Conservation (phyloP, 2,797 vertebrate species). For the Pangasius krempfi region DNA sequence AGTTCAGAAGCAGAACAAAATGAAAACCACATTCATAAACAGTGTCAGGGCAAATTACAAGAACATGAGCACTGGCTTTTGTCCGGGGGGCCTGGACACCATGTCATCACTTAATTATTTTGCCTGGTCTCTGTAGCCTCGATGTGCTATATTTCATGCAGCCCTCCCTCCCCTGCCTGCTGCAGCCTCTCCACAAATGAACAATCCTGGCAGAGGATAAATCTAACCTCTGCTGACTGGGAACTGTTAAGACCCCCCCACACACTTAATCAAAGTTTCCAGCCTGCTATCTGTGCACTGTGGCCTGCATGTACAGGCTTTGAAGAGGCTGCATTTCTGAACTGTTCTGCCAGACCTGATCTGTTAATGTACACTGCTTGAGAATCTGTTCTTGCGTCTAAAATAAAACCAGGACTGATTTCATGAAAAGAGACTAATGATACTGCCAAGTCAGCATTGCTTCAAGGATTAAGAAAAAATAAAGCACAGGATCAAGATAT, state of each 20-base stretch:
- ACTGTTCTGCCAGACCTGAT: conserved; percentile 2
- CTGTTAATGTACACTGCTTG: background rate
- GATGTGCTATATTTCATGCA: conserved; percentile 40
- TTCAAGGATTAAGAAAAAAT: conserved; percentile 20
- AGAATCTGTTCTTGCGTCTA: background rate
- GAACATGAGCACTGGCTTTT: conserved; percentile 16
- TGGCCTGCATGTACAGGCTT: conserved; percentile 31
- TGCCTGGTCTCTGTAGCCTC: conserved; percentile 19
- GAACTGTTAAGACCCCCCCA: conserved; percentile 48
- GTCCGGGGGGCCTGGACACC: conserved; percentile 19
- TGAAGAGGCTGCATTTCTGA: conserved; percentile 25
- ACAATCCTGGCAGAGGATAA: conserved; percentile 35
- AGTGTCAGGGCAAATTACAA: conserved; percentile 8
- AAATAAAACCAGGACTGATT: conserved; percentile 7
- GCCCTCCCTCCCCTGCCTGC: conserved; percentile 3
- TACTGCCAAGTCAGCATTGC: conserved; percentile 11
- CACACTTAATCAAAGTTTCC: conserved; percentile 59
- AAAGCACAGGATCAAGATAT: background rate
- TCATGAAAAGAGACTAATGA: conserved; percentile 35
- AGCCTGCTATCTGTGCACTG: conserved; percentile 41
- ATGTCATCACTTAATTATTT: conserved; percentile 55
- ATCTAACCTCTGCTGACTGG: conserved; percentile 42
- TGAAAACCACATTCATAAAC: conserved; percentile 30
- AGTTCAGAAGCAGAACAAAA: conserved; percentile 11
- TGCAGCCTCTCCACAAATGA: conserved; percentile 21